Evolutionary conservation across 2,888 invertebrate genomes (phyloP), one percentile per base, ranked within the genome.

Genomic region (Baronia brevicornis): DNA sequence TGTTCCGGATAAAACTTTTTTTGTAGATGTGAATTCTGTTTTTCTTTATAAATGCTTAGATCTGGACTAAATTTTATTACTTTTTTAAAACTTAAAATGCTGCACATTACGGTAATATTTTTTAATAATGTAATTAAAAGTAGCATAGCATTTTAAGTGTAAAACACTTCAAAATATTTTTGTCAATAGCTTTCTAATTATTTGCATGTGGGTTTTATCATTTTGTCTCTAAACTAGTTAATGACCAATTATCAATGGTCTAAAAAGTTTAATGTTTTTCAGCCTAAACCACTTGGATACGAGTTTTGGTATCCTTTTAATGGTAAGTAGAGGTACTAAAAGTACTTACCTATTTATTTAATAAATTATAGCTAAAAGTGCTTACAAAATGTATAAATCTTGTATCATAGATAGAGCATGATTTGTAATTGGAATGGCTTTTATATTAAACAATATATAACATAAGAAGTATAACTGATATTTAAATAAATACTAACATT

Each of bases 261-360:
- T 71, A 77, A 75, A 72, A 51, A 59, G 47, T 75, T 78, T 79
- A 40, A 74, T 84, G 74, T 79, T 84, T 84, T 84, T 84, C 84
- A 84, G 84, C 74, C 66, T 71, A 63, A 63, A 65, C 82, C 65
- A 60, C 73, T 80, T 64, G 70, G 82, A 78, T 77, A 78, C 77
- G 71, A 74, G 78, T 73, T 60, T 75, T 75, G 73, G 60, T 78
- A 72, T 66, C 69, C 64, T 61, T 63, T 61, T 63, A 58, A 79
- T 82, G 84, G 84, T 84, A 84, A 84, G 82, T 84, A 80, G 68
- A 71, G 68, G 82, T 82, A 80, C 78, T 40, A 38, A 36, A 46
- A 49, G 80, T 84, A 77, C 80, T 70, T 74, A 78, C 78, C 67
- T 68, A 50, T 51, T 54, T 57, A 41, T 51, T 37, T 37, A 41